Conservation (phyloP, 2,797 vertebrate genomes). For the Cryptoprocta ferox region DNA sequence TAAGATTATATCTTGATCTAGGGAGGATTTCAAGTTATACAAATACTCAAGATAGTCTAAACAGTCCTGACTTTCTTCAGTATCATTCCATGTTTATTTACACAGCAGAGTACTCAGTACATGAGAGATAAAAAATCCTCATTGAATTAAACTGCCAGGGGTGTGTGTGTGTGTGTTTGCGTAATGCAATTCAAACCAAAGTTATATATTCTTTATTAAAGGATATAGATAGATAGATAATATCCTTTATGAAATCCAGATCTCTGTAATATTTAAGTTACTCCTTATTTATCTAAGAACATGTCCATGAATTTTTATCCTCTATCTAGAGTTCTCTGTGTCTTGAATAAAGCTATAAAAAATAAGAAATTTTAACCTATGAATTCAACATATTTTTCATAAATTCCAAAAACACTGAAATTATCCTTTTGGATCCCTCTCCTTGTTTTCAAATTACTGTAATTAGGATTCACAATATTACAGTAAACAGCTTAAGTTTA, state of each 20-base stretch:
- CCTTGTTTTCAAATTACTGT: constrained; percentile 35
- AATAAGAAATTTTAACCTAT: background rate
- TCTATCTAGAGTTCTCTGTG: background rate
- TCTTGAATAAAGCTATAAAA: background rate
- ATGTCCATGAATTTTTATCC: background rate
- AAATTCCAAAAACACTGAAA: background rate
- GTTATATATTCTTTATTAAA: background rate
- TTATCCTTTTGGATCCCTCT: background rate
- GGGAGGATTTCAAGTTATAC: background rate
- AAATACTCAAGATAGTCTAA: background rate
- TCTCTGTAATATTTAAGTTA: background rate
- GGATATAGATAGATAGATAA: too few relatives aligned
- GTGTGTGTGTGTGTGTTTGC: background rate
- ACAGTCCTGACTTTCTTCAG: background rate
- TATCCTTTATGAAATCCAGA: background rate
- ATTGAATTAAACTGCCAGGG: background rate
- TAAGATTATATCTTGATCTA: background rate
- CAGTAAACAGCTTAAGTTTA: constrained; percentile 42
- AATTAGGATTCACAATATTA: constrained; percentile 56
- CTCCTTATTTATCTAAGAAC: background rate
- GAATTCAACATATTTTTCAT: background rate
- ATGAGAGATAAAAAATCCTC: background rate
- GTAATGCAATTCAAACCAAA: background rate
- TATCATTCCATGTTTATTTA: background rate
- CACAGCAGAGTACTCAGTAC: background rate